A percentile compares a stretch with the other conserved stretches of the same genome.
phyloP scores from a whole-genome alignment of 2,113 vertebrate genomes.

The Melanostigma gelatinosum region DNA sequence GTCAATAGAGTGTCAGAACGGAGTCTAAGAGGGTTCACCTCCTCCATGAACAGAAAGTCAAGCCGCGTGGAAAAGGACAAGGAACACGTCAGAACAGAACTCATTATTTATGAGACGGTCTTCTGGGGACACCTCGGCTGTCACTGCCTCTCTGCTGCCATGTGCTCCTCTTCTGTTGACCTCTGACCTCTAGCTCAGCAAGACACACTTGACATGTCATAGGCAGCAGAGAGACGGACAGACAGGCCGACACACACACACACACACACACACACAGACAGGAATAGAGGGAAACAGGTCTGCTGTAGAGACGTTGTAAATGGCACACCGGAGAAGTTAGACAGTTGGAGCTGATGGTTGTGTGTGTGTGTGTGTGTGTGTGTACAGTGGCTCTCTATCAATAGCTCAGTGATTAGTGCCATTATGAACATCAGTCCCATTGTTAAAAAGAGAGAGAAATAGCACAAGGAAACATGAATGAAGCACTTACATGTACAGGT shows the following conservation, averaged over 20 bases:
- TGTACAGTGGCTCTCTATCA: neutral
- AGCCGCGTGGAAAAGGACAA: neutral
- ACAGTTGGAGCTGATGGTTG: slow-evolving; percentile 8
- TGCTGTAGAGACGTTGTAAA: slow-evolving; percentile 18
- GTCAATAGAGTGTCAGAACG: neutral
- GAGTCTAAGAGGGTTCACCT: neutral
- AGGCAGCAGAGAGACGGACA: neutral
- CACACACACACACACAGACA: neutral
- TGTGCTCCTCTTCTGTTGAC: slow-evolving; percentile 16
- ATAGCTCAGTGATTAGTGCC: neutral
- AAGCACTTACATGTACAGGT: neutral
- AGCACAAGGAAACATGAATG: neutral
- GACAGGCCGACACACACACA: neutral
- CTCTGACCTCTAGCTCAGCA: slow-evolving; percentile 29
- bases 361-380: neutral
- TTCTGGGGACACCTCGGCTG: slow-evolving; percentile 9
- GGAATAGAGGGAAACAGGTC: slow-evolving; percentile 7
- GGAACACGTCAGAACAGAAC: too few species aligned
- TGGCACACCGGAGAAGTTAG: slow-evolving; percentile 16
- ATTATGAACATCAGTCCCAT: neutral
- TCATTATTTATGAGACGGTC: neutral
- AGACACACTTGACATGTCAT: slow-evolving; percentile 25
- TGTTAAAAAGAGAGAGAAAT: neutral
- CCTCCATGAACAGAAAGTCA: neutral
- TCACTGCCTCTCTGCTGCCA: neutral